Evolutionary conservation across 2,797 vertebrate species (phyloP).

Genomic region (Pseudomugil tenellus): DNA sequence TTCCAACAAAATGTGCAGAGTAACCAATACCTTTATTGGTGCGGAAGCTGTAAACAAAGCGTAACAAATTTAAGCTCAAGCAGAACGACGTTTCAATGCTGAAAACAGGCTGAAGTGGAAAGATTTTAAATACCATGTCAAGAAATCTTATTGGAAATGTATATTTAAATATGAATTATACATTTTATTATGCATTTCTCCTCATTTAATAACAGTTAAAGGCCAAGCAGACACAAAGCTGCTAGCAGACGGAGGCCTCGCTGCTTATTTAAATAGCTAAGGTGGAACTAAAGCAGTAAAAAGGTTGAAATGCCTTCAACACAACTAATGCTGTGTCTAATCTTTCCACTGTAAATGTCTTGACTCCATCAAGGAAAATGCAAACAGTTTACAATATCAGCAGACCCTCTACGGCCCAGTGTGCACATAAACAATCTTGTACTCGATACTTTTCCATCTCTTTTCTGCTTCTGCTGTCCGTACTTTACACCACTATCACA

Average conservation of each 20-base stretch:
- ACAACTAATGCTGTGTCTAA: constrained; percentile 11
- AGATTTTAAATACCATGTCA: not conserved
- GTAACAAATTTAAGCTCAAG: not conserved
- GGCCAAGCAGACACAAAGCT: constrained; percentile 15
- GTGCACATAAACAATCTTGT: constrained; percentile 9
- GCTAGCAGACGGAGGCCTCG: constrained; percentile 16
- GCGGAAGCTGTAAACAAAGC: constrained; percentile 87
- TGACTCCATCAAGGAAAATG: constrained; percentile 22
- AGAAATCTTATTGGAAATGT: constrained; percentile 1
- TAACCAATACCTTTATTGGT: constrained; percentile 98
- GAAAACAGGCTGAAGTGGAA: not conserved
- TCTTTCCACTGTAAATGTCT: constrained; percentile 24
- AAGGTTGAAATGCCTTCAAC: not conserved
- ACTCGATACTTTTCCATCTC: constrained; percentile 16
- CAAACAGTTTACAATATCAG: constrained; percentile 16
- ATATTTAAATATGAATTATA: not conserved
- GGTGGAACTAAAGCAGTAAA: not conserved
- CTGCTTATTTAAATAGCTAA: not conserved
- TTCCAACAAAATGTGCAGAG: constrained; percentile 96
- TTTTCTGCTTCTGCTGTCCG: constrained; percentile 21
- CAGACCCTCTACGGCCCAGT: not conserved
- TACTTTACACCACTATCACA: constrained; percentile 42
- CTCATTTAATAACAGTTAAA: constrained; percentile 13
- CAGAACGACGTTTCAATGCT: not conserved
- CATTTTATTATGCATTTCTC: constrained; percentile 1